Base-by-base conservation (phyloP, 2,113 vertebrate species). In the Ovibos moschatus region DNA sequence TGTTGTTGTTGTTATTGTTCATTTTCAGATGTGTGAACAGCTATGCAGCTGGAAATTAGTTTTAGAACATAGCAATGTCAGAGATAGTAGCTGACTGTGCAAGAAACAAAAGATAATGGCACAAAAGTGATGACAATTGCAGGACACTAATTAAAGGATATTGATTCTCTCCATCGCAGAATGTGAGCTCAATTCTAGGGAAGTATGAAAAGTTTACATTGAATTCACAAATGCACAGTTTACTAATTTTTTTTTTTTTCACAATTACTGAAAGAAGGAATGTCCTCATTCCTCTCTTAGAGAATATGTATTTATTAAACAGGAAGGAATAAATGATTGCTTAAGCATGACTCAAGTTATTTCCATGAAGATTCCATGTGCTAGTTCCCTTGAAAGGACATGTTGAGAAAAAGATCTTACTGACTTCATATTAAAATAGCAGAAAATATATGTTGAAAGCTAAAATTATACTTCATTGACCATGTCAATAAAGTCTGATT, bases 51-150 rank as follows among this genome's bases (percentile, higher is more conserved):
- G 11, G 19, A 95, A 94, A 71, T 87, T 88, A 33, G 16, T 85
- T 96, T 95, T 58, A 92, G 51, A 33, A 25, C 51, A 90, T 30
- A 94, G 47, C 81, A 92, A 74, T 87, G 53, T 83, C 92, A 97
- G 83, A 36, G 13, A 67, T 21, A 88, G 83, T 57, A 89, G 33
- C 74, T 85, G 87, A 76, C 96, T 97, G 90, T 87, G 79, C 53
- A 92, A 91, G 62, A 95, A 96, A 97, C 84, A 50, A 67, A 60
- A 85, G 19, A 97, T 92, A 97, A 97, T 92, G 88, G 14, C 85
- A 90, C n/a, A 97, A 87, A 97, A 97, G 45, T 81, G 40, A 89
- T 88, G 74, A 28, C 58, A 94, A 92, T 94, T 98, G 8, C 51
- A 95, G 19, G 12, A 87, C 71, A 87, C 27, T 67, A 51, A 84